Evolutionary conservation across 2,797 vertebrate genomes (phyloP), one percentile per base, ranked within the genome.

Genomic region (Cygnus olor): DNA sequence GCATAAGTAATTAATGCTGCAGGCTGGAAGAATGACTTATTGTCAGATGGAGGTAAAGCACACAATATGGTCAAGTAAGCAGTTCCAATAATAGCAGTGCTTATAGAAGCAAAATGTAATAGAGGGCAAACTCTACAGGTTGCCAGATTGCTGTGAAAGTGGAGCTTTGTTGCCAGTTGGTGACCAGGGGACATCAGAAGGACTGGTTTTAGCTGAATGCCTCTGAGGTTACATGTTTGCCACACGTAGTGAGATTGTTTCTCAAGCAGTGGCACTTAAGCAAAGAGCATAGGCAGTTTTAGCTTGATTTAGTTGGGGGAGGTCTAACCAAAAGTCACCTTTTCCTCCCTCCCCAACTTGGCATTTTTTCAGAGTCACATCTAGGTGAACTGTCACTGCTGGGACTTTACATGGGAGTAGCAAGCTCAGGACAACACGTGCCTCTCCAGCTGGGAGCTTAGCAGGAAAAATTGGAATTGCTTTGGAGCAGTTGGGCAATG

Each of bases 31-130:
- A 80, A 92, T 60, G 65, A 90, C 80, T 93, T 95, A 86, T 93
- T 86, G 85, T 96, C 86, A 93, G 90, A 89, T 86, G 88, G 85
- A 94, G 81, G 58, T 92, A 93, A 78, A 95, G 91, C 79, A 65
- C 44, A 64, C 85, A 94, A 77, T 94, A 89, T 88, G 88, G 88
- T 89, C 78, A 94, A 96, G 79, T 92, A 90, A 93, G 91, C 90
- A 88, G 79, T 95, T 95, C 94, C 85, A 92, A 93, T 83, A 95
- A 89, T 88, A 93, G 91, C 71, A 77, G 47, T 87, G 92, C 92
- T 94, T 94, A 88, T 68, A 54, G 93, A 85, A 95, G 93, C 88
- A 94, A 74, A 96, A 89, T 71, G 72, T 68, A 89, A 90, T 53
- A 80, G 94, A 92, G 89, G 85, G 63, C 88, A 92, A 85, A 90